Percentiles rank a stretch among this genome's conserved stretches.
phyloP scores from a whole-genome alignment of 2,797 vertebrate genomes.

The Xenops minutus region DNA sequence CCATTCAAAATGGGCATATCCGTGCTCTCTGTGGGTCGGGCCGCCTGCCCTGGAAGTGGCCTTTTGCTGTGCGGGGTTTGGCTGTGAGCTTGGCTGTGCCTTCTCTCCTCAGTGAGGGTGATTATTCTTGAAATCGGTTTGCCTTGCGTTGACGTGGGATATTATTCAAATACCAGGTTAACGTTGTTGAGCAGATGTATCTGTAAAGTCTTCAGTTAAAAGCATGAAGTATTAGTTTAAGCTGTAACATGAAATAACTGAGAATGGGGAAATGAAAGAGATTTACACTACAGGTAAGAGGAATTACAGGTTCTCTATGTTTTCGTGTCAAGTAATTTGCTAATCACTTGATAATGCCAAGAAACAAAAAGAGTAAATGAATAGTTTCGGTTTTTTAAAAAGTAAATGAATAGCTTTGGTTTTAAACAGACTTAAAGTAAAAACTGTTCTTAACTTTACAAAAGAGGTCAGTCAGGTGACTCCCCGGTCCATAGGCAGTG shows the following conservation, averaged over 20 bases:
- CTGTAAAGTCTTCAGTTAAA: neutral
- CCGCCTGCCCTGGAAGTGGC: accelerated
- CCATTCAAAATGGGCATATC: neutral
- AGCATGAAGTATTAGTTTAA: neutral
- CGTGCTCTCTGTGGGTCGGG: neutral
- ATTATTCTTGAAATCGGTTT: neutral
- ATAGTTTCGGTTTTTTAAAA: neutral
- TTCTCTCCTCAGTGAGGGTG: neutral
- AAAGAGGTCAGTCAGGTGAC: neutral
- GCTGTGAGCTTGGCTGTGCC: neutral
- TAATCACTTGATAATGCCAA: neutral
- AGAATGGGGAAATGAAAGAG: slow-evolving; percentile 12
- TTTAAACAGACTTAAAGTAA: neutral
- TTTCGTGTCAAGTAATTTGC: neutral
- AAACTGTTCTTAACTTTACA: neutral
- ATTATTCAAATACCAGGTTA: neutral
- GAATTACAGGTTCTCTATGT: neutral
- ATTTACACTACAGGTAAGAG: neutral
- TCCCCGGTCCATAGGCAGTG: accelerated
- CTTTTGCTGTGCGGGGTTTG: neutral
- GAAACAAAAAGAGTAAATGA: neutral
- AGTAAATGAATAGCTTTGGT: neutral
- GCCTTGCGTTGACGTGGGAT: neutral
- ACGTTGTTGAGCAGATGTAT: neutral
- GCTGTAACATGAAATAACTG: neutral